Evolutionary conservation across 2,888 invertebrate genomes (phyloP).

Genomic region (Eupithecia subfuscata): DNA sequence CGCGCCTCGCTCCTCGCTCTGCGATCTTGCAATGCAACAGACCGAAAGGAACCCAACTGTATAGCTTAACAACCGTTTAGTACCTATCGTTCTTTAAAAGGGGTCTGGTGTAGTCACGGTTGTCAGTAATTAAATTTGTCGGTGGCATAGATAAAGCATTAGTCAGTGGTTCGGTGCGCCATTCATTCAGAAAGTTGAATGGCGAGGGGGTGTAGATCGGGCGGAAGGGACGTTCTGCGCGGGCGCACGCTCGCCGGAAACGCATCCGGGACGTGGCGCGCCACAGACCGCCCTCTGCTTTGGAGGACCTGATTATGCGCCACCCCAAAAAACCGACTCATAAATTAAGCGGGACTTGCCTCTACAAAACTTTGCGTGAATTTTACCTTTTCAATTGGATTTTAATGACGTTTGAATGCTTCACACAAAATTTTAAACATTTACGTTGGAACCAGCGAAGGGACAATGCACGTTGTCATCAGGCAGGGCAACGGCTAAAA

Average conservation of each 20-base stretch:
- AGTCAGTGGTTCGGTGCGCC: slow-evolving; percentile 50
- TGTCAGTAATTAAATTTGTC: slow-evolving; percentile 56
- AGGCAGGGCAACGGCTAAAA: slow-evolving; percentile 21
- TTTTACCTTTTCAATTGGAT: neutral
- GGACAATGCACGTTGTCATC: slow-evolving; percentile 7
- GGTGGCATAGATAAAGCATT: slow-evolving; percentile 44
- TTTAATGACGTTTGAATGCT: neutral
- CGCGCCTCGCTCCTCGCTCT: neutral
- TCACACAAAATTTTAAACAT: neutral
- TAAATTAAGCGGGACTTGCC: neutral
- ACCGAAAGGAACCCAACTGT: neutral
- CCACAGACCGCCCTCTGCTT: slow-evolving; percentile 64
- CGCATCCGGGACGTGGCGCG: slow-evolving; percentile 80
- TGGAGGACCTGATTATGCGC: slow-evolving; percentile 34
- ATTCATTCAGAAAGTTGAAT: slow-evolving; percentile 68
- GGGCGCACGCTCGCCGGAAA: slow-evolving; percentile 77
- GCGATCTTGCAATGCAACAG: neutral
- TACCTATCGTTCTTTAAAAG: neutral
- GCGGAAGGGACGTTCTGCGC: slow-evolving; percentile 81
- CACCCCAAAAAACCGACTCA: slow-evolving; percentile 32
- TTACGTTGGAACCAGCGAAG: neutral
- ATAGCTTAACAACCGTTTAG: neutral
- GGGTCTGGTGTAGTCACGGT: slow-evolving; percentile 40
- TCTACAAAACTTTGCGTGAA: neutral
- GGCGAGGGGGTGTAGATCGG: slow-evolving; percentile 66